Evolutionary conservation across 2,113 vertebrate genomes (phyloP).

Genomic region (Morone chrysops): DNA sequence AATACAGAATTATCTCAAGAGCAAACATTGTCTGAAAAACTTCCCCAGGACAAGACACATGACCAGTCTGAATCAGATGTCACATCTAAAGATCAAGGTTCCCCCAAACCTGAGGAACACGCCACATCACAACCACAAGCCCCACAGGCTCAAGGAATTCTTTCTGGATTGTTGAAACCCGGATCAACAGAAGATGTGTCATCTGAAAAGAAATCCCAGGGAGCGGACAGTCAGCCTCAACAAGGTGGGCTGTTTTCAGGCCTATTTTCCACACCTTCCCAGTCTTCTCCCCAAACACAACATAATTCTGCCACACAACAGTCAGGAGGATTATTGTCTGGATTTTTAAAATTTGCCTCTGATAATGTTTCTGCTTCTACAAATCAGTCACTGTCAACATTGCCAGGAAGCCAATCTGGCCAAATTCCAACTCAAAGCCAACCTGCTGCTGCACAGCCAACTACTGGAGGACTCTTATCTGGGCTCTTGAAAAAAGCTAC

Average conservation of each 20-base stretch:
- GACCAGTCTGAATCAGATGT: conserved; percentile 24
- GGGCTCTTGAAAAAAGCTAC: conserved; percentile 78
- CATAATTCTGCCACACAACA: conserved; percentile 58
- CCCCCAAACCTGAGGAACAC: conserved; percentile 28
- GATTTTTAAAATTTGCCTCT: conserved; percentile 77
- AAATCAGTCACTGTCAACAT: conserved; percentile 49
- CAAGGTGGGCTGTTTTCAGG: conserved; percentile 83
- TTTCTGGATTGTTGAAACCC: conserved; percentile 80
- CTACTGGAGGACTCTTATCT: conserved; percentile 70
- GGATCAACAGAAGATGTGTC: conserved; percentile 80
- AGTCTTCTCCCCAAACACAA: conserved; percentile 56
- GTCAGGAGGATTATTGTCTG: conserved; percentile 77
- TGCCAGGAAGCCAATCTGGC: conserved; percentile 29
- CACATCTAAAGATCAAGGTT: conserved; percentile 34
- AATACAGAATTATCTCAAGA: conserved; percentile 39
- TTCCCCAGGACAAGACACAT: conserved; percentile 28
- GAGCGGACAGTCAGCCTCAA: conserved; percentile 66
- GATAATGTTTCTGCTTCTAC: conserved; percentile 66
- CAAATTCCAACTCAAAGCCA: conserved; percentile 48
- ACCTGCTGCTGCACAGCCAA: conserved; percentile 43
- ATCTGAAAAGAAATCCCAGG: conserved; percentile 57
- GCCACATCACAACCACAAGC: conserved; percentile 38
- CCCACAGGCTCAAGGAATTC: conserved; percentile 65
- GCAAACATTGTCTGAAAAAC: conserved; percentile 28
- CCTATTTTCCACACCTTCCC: conserved; percentile 72